Conservation (phyloP, 2,113 vertebrate species). For the Chaetops frenatus region DNA sequence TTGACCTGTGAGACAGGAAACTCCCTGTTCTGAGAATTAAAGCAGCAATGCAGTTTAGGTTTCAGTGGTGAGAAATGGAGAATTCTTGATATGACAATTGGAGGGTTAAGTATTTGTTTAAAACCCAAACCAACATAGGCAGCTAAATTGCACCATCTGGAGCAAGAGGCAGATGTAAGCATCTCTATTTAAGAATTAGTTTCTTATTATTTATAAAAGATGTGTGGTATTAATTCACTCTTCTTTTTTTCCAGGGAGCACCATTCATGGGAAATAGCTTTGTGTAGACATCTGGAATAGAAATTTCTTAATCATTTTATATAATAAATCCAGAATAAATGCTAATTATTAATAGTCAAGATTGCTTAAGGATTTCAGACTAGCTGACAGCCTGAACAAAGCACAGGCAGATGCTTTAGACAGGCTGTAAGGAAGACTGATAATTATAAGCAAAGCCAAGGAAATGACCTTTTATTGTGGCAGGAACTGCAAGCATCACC, state of each 20-base stretch:
- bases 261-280: constrained; percentile 16
- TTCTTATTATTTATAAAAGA: constrained; percentile 50
- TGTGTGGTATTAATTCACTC: constrained; percentile 33
- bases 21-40: constrained; percentile 57
- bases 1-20: constrained; percentile 51
- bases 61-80: constrained; percentile 30
- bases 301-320: not conserved
- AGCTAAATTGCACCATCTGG: constrained; percentile 77
- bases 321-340: constrained; percentile 12
- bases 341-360: not conserved
- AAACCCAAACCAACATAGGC: constrained; percentile 56
- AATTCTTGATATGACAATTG: constrained; percentile 59
- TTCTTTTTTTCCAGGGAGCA: constrained; percentile 20
- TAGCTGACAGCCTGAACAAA: not conserved
- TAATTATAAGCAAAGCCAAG: not conserved
- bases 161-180: constrained; percentile 67
- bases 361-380: not conserved
- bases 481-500: not conserved
- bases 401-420: not conserved
- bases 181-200: constrained; percentile 64
- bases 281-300: not conserved
- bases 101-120: constrained; percentile 64
- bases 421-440: not conserved
- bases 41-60: constrained; percentile 46
- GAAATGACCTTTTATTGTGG: not conserved